Base-by-base conservation (phyloP, 1,140 invertebrate genomes). In the Daktulosphaira vitifoliae region DNA sequence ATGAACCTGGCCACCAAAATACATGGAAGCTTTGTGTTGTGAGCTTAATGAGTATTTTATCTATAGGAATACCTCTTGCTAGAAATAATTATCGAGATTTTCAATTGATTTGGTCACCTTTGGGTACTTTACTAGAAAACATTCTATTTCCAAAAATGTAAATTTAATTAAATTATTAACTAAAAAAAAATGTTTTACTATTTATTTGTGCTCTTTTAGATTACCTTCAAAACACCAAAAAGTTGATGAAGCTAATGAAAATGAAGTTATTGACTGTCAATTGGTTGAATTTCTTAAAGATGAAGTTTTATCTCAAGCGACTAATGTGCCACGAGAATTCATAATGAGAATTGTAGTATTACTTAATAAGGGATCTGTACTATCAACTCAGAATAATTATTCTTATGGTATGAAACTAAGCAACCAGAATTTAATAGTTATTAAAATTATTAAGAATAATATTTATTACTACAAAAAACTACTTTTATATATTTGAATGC, bases 351-450 rank as follows among this genome's bases (percentile, higher is more conserved):
- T 94, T 48, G 90, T 98, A 65, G 85, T 90, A 70, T 81, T 98
- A 39, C 79, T 98, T 20, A 96, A 96, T 74, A 87, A 87, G 72
- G 95, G 93, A 0, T 95, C 94, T 13, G 92, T 96, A 72, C 90
- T 96, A 77, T 88, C 88, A 0, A 86, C 88, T 2, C 82, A 81
- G 2, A 48, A 37, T 4, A 59, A 59, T 18, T 59, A 59, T 13
- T 38, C 54, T 18, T 59, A 59, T 20, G 42, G 11, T 6, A 33
- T 22, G 20, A 15, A 48, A 48, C 4, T 6, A n/a, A 9, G 38
- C 38, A 39, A 39, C 38, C n/a, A n/a, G 8, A 9, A 8, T n/a
- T 9, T 39, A n/a, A 39, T 9, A n/a, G 38, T 9, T 39, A n/a
- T 39, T 9, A 39, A 39, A 39, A 39, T 8, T 39, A 44, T 18